These are phyloP conservation scores for Atractosteus spatula DNA, from an alignment of 2,113 vertebrate genomes.

Conservation along the genomic window DNA sequence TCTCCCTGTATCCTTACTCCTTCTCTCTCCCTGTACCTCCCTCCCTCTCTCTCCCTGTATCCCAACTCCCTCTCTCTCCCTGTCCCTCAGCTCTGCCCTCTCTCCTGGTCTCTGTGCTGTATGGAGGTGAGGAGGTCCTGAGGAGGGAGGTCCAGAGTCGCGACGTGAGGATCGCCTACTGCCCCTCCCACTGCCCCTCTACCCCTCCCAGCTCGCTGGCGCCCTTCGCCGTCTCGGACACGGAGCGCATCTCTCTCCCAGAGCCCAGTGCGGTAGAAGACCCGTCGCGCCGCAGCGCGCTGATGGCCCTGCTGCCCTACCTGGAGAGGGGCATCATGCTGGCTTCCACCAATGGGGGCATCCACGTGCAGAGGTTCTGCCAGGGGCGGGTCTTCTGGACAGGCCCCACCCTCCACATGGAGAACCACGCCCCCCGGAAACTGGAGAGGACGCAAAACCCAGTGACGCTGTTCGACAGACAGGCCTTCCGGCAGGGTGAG, in stretches of 20 bases:
- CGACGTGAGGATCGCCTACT: slow-evolving; percentile 55
- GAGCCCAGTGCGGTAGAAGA: slow-evolving; percentile 42
- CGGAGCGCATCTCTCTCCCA: slow-evolving; percentile 47
- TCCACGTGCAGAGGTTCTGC: slow-evolving; percentile 71
- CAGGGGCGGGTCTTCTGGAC: slow-evolving; percentile 75
- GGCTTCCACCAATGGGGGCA: slow-evolving; percentile 62
- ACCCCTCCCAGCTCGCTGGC: slow-evolving; percentile 34
- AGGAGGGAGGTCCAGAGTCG: slow-evolving; percentile 48
- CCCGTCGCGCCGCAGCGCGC: slow-evolving; percentile 31
- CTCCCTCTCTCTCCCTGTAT: background rate
- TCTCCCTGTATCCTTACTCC: background rate
- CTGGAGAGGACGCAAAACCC: slow-evolving; percentile 64
- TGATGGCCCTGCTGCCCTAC: slow-evolving; percentile 63
- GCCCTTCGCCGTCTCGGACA: slow-evolving; percentile 9
- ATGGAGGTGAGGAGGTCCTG: slow-evolving; percentile 60
- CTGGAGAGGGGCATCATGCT: slow-evolving; percentile 74
- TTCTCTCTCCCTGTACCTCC: background rate
- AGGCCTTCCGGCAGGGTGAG: slow-evolving; percentile 70
- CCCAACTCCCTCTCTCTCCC: background rate
- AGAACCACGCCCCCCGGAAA: slow-evolving; percentile 41
- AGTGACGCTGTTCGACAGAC: slow-evolving; percentile 68
- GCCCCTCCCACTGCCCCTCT: slow-evolving; percentile 30
- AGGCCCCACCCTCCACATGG: slow-evolving; percentile 38
- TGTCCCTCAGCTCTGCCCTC: slow-evolving; percentile 51
- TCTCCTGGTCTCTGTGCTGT: slow-evolving; percentile 65